These are phyloP conservation scores for Nasua narica DNA, from an alignment of 2,797 vertebrate genomes.

Conservation along the genomic window DNA sequence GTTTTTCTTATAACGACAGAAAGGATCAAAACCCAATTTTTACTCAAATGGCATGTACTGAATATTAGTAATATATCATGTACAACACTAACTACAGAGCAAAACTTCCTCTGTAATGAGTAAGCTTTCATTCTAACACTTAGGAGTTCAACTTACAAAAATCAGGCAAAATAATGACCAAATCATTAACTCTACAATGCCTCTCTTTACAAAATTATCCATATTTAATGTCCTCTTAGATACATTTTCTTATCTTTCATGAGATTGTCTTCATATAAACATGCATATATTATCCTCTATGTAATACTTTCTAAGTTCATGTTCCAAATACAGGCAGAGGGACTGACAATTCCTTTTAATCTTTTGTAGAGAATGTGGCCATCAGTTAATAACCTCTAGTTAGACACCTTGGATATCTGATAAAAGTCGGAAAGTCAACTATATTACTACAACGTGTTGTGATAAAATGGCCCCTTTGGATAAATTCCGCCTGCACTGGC, in stretches of 20 bases:
- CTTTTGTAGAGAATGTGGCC: neutral
- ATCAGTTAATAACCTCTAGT: neutral
- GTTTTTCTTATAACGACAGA: neutral
- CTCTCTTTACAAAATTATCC: neutral
- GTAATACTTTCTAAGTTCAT: neutral
- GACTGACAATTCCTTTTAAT: neutral
- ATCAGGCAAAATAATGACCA: neutral
- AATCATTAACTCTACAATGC: neutral
- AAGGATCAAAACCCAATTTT: neutral
- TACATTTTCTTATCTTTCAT: neutral
- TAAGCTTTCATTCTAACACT: neutral
- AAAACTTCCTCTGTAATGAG: neutral
- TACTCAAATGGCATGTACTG: neutral
- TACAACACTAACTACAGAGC: neutral
- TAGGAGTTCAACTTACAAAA: neutral
- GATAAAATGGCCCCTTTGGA: neutral
- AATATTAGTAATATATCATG: neutral
- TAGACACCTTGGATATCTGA: neutral
- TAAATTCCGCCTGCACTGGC: neutral
- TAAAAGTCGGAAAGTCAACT: neutral
- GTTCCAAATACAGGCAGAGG: neutral
- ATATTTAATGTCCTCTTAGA: slow-evolving; percentile 7
- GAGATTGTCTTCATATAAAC: neutral
- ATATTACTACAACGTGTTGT: neutral
- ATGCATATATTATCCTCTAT: neutral